Evolutionary conservation across 2,113 vertebrate genomes (phyloP), one percentile per base, ranked within the genome.

Genomic region (Lasiurus cinereus): DNA sequence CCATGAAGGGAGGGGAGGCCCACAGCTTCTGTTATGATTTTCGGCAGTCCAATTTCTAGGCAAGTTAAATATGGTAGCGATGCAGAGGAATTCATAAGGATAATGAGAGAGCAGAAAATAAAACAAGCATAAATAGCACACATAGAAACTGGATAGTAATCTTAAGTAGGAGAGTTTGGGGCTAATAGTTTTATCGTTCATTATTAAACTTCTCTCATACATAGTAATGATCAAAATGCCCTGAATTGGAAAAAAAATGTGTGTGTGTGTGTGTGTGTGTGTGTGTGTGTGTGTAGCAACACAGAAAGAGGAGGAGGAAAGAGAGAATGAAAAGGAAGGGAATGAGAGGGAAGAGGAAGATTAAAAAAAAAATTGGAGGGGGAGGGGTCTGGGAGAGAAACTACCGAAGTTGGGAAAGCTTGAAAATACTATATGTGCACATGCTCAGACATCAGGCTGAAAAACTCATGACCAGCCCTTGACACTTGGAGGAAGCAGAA

Each of bases 381-480:
- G 7, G 12, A 14, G 29, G 6, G 33, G 1, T 22, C 16, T 31
- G n/a, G 12, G 50, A 48, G n/a, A 39, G 8, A 31, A 6, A 46
- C 2, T 18, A 11, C 2, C 15, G 24, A 56, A 43, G 21, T 10
- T 69, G 33, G 77, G 36, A 88, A 83, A 16, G 15, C 13, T 9
- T 52, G 69, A 11, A 79, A 84, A 52, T 64, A 83, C 43, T 29
- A 11, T 66, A 84, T 43, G 87, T 50, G 50, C 66, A 18, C 48
- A 31, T 94, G 16, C 13, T 77, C 48, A 86, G 92, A 95, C 22
- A 50, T 0, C 6, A 77, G 36, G 43, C 64, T 92, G 31, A 66
- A 80, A 54, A 19, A 8, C 82, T 93, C 88, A 83, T 10, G 70
- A 21, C 82, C 94, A 96, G 94, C 27, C 78, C 80, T 84, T 96